Percentiles rank a stretch among this genome's conserved stretches.
phyloP scores from a whole-genome alignment of 2,113 vertebrate genomes.

The Paralichthys olivaceus region DNA sequence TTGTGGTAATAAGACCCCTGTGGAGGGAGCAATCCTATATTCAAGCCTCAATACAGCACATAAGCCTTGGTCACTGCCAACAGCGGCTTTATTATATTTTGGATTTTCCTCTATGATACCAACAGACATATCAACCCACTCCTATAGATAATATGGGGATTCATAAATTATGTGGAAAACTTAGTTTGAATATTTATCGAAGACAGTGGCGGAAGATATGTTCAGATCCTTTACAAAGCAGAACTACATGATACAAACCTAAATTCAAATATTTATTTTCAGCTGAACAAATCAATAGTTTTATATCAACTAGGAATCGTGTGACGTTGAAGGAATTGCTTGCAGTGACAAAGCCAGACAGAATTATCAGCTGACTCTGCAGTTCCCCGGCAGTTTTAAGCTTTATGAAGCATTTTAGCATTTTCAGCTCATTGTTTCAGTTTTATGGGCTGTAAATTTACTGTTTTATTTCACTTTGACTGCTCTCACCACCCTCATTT shows the following conservation, averaged over 20 bases:
- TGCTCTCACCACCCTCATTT: not conserved
- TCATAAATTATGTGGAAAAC: not conserved
- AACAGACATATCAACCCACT: not conserved
- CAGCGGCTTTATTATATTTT: not conserved
- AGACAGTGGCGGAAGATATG: not conserved
- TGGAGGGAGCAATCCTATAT: slow-evolving; percentile 28
- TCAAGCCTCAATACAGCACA: slow-evolving; percentile 19
- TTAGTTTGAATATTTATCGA: not conserved
- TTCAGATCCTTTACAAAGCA: not conserved
- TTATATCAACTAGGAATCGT: not conserved
- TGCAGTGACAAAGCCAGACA: not conserved
- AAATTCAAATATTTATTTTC: not conserved
- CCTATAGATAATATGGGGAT: not conserved
- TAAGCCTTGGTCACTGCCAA: slow-evolving; percentile 1
- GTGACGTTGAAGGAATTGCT: not conserved
- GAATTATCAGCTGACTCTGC: not conserved
- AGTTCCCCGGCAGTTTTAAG: not conserved
- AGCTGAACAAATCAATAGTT: slow-evolving; percentile 6
- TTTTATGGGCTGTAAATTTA: not conserved
- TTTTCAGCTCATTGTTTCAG: slow-evolving; percentile 4
- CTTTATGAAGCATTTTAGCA: slow-evolving; percentile 1
- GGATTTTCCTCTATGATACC: not conserved
- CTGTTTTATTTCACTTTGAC: not conserved
- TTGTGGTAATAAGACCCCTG: slow-evolving; percentile 62
- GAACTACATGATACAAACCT: not conserved